phyloP scores from a whole-genome alignment of 64 coral and sea anemone species.

The Acropora tenuis region DNA sequence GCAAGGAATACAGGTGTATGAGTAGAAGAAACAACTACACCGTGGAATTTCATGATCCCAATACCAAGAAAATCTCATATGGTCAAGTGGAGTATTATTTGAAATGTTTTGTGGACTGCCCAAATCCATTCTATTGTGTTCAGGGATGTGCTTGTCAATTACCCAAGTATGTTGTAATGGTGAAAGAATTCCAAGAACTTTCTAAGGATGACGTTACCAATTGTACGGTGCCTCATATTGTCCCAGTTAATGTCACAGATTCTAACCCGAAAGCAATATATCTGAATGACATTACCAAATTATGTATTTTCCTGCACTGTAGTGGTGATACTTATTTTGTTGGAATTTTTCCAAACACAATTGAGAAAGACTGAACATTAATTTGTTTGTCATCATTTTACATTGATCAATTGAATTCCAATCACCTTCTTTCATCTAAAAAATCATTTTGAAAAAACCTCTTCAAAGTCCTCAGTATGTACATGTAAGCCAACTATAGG shows the following conservation, averaged over 20 bases:
- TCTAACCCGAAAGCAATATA: not conserved
- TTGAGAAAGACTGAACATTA: not conserved
- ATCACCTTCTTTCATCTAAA: too few relatives aligned
- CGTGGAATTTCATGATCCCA: not conserved
- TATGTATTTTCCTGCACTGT: not conserved
- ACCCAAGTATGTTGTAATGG: constrained; percentile 15
- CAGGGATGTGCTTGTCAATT: constrained; percentile 1
- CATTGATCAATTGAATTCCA: too few relatives aligned
- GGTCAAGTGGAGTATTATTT: constrained; percentile 6
- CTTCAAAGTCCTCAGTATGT: too few relatives aligned
- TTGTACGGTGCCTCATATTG: constrained; percentile 28
- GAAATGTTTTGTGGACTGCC: not conserved
- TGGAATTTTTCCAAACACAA: not conserved
- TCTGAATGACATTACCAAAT: not conserved
- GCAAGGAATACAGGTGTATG: constrained; percentile 17
- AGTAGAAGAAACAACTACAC: constrained; percentile 18
- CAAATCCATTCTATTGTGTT: constrained; percentile 6
- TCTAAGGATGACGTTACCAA: constrained; percentile 17
- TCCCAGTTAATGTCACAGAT: constrained; percentile 1
- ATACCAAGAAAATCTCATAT: not conserved
- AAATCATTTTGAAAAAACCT: too few relatives aligned
- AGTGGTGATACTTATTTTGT: not conserved
- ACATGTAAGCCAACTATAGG: too few relatives aligned
- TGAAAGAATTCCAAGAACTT: not conserved
- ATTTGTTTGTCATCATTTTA: too few relatives aligned